These are phyloP conservation scores for Catonia carolina DNA, from an alignment of 2,888 invertebrate genomes.

Conservation along the genomic window DNA sequence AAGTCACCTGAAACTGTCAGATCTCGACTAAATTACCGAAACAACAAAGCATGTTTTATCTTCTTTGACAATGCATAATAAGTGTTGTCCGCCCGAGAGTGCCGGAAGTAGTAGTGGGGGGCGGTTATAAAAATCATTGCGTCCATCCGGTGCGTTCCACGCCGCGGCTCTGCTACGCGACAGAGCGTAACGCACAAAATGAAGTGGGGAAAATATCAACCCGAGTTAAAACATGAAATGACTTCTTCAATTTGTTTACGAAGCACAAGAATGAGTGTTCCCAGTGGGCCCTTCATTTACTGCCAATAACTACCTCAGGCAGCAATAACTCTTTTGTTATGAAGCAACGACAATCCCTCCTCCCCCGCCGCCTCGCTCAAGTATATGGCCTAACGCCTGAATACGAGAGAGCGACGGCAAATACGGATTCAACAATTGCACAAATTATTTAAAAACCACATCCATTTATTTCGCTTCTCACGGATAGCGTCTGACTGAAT, in stretches of 20 bases:
- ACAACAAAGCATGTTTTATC: slow-evolving; percentile 29
- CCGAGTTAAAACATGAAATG: slow-evolving; percentile 7
- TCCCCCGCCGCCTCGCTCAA: too few species aligned
- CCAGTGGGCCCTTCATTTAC: slow-evolving; percentile 7
- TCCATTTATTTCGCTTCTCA: too few species aligned
- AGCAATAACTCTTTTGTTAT: too few species aligned
- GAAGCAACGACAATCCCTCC: too few species aligned
- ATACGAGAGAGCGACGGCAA: too few species aligned
- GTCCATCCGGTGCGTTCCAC: slow-evolving; percentile 38
- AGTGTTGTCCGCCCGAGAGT: slow-evolving; percentile 26
- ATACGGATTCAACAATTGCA: too few species aligned
- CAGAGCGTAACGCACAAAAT: slow-evolving; percentile 34
- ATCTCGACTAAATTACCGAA: slow-evolving; percentile 28
- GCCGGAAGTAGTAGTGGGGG: slow-evolving; percentile 29
- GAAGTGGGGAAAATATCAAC: slow-evolving; percentile 28
- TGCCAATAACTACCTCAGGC: neutral
- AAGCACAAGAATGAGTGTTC: slow-evolving; percentile 9
- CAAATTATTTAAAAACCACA: too few species aligned
- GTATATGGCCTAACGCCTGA: too few species aligned
- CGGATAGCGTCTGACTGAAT: too few species aligned
- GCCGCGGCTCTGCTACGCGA: slow-evolving; percentile 34
- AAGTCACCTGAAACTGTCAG: slow-evolving; percentile 25
- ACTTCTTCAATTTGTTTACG: slow-evolving; percentile 14
- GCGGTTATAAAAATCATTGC: slow-evolving; percentile 38
- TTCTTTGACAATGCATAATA: slow-evolving; percentile 33